Evolutionary conservation across 1,140 invertebrate species (phyloP).

Genomic region (Platyscapa corneri): DNA sequence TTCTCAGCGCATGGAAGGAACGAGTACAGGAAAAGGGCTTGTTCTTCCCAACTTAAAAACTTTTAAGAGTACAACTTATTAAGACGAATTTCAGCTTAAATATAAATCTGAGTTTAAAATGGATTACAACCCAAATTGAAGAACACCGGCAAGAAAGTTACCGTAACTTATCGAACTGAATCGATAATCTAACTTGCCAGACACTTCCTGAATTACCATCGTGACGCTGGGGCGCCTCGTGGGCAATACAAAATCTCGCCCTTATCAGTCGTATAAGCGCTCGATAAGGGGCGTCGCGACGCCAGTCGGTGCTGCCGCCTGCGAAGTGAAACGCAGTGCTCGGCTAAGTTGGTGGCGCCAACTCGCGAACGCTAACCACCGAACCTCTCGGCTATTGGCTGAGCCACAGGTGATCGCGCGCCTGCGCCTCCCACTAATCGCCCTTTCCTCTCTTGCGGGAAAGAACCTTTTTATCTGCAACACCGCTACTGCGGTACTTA

Average conservation of each 20-base stretch:
- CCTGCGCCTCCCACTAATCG: not conserved
- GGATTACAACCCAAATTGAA: not conserved
- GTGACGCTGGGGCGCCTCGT: not conserved
- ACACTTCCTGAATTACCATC: constrained; percentile 44
- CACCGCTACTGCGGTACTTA: no score
- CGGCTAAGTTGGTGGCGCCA: constrained; percentile 43
- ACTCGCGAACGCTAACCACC: constrained; percentile 19
- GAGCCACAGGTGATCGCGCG: constrained; percentile 1
- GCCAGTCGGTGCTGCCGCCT: constrained; percentile 51
- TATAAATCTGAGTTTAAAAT: no score
- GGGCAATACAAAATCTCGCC: constrained; percentile 6
- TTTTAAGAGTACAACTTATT: no score
- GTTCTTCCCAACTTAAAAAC: no score
- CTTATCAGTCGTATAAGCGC: constrained; percentile 28
- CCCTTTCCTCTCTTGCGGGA: no score
- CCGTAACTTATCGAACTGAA: no score
- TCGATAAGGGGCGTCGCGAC: constrained; percentile 16
- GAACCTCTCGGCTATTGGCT: no score
- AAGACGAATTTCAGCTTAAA: no score
- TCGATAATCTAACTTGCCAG: constrained; percentile 13
- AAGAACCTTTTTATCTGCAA: no score
- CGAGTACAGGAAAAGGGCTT: no score
- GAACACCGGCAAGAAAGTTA: not conserved
- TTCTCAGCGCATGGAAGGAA: no score
- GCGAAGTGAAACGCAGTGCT: not conserved